Percentiles rank a stretch among this genome's conserved stretches.
Conservation (phyloP, 2,888 invertebrate species). For the Drosophila quinaria region DNA sequence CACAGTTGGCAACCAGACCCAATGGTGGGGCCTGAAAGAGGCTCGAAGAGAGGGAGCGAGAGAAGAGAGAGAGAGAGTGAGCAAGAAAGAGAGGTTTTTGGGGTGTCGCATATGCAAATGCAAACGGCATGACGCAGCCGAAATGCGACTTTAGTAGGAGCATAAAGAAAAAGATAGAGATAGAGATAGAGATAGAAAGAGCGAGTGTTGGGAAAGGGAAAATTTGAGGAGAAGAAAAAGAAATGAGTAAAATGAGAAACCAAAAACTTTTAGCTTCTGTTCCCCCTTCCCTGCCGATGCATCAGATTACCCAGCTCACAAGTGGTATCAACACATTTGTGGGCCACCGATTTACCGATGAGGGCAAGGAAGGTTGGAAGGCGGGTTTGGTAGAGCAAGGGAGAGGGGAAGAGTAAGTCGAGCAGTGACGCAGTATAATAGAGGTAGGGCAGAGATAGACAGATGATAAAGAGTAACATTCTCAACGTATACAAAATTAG, state of each 20-base stretch:
- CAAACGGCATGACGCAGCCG: conserved; percentile 45
- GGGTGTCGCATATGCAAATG: conserved; percentile 27
- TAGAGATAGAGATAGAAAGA: not conserved
- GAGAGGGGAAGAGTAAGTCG: not conserved
- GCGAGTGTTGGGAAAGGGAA: not conserved
- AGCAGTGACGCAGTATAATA: not conserved
- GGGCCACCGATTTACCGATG: not conserved
- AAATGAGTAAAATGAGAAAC: conserved; percentile 15
- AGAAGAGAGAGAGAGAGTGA: not conserved
- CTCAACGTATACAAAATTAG: conserved; percentile 12
- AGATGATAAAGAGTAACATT: not conserved
- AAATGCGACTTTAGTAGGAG: not conserved
- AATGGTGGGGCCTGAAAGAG: conserved; percentile 3
- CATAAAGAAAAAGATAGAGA: not conserved
- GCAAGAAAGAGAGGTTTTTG: not conserved
- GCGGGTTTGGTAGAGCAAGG: too few species aligned
- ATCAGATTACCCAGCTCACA: conserved; percentile 2
- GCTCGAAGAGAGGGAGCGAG: not conserved
- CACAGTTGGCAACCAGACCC: conserved; percentile 60
- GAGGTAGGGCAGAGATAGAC: not conserved
- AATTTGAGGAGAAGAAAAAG: not conserved
- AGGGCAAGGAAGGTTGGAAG: not conserved
- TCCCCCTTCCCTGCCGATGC: not conserved
- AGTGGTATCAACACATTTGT: conserved; percentile 12
- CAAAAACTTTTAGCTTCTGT: conserved; percentile 6